Conservation (phyloP, 2,113 vertebrate species). For the Cairina moschata region DNA sequence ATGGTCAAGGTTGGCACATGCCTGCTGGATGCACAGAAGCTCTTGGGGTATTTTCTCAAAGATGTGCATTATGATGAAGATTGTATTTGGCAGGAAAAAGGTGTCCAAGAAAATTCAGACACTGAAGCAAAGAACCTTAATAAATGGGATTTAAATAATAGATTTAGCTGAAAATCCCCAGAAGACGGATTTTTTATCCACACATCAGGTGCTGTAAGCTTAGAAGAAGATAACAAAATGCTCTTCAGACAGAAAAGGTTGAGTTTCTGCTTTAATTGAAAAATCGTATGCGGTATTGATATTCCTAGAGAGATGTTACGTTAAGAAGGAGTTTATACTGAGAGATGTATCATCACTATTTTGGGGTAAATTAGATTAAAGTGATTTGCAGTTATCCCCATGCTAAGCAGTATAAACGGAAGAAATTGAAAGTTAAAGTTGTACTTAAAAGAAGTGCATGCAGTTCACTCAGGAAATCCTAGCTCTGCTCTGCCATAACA, state of each 20-base stretch:
- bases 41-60: not conserved
- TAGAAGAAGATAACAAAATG: slow-evolving; percentile 47
- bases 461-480: not conserved
- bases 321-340: slow-evolving; percentile 41
- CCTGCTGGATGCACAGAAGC: accelerated
- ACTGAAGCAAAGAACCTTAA: slow-evolving; percentile 38
- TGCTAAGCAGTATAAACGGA: slow-evolving; percentile 22
- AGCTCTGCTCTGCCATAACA: not conserved
- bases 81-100: not conserved
- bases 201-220: slow-evolving; percentile 61
- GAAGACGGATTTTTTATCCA: slow-evolving; percentile 41
- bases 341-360: slow-evolving; percentile 46
- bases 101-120: slow-evolving; percentile 4
- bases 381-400: slow-evolving; percentile 56
- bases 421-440: slow-evolving; percentile 39
- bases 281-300: slow-evolving; percentile 22
- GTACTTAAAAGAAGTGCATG: not conserved
- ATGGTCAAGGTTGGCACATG: accelerated
- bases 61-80: not conserved
- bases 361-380: slow-evolving; percentile 63
- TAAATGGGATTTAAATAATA: slow-evolving; percentile 68
- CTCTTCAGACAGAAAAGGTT: slow-evolving; percentile 41
- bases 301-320: slow-evolving; percentile 53
- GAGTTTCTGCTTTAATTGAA: slow-evolving; percentile 62
- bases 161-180: slow-evolving; percentile 68